Base-by-base conservation (phyloP, 2,113 vertebrate species). In the Aegotheles bennettii region DNA sequence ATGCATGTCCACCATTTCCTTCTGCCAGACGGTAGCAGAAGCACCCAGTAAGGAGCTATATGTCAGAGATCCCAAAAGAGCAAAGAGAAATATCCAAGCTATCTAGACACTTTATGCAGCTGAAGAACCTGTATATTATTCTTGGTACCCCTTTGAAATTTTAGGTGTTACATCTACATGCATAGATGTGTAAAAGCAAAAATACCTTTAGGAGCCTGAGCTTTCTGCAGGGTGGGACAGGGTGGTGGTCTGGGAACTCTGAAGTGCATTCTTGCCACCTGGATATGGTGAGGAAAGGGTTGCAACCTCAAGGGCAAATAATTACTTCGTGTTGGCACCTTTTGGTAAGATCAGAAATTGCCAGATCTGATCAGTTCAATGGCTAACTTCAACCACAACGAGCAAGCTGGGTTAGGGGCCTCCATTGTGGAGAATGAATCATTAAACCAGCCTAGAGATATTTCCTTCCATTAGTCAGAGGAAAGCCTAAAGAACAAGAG, bases 381-480 rank as follows among this genome's bases (percentile, higher is more conserved):
- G 23, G 47, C 42, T 45, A 48, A 67, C 65, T 67, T 65, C 33
- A 3, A 43, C 70, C 75, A 65, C 0, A 0, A 14, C 45, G 23
- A 42, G 8, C 48, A 75, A 40, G 33, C 31, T 69, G 78, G 40
- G 21, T 45, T 50, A 57, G 69, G 20, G 38, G 26, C 31, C 43
- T 79, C 21, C 1, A 0, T 6, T 42, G 47, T 11, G 26, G 36
- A 35, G 50, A 70, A 21, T 78, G 68, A 93, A 87, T 77, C 76
- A 89, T 64, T 76, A 87, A n/a, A 56, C 35, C 73, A 93, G 80
- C 48, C 33, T 40, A 77, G 38, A 88, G 60, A 65, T n/a, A 88
- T 74, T 95, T 93, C 83, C 64, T 90, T 75, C 76, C 51, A 59
- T 67, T 92, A 78, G 68, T 47, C 67, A 83, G 76, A 84, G 56